These are phyloP conservation scores for Triplophysa tibetana DNA, from an alignment of 2,113 vertebrate species.

Conservation along the genomic window DNA sequence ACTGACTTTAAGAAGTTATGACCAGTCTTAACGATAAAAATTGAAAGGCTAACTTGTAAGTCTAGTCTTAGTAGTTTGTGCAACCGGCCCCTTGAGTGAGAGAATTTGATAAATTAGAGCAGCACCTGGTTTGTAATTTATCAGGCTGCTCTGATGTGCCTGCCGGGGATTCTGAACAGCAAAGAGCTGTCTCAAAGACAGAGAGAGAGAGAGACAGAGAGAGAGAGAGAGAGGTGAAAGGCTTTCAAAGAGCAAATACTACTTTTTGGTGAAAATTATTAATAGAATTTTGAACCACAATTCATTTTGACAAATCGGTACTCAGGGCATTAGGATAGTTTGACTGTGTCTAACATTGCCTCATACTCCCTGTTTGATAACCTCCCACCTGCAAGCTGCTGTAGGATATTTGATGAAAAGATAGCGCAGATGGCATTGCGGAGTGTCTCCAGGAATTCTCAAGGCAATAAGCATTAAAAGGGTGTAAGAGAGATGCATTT, in stretches of 20 bases:
- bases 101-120: constrained; percentile 82
- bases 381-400: constrained; percentile 71
- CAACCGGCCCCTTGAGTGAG: constrained; percentile 71
- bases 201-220: constrained; percentile 23
- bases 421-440: constrained; percentile 68
- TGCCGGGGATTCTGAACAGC: constrained; percentile 62
- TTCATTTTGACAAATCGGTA: constrained; percentile 81
- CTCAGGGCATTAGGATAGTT: constrained; percentile 71
- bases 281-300: constrained; percentile 75
- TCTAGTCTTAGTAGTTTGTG: too few relatives aligned
- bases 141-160: constrained; percentile 77
- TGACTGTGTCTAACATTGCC: constrained; percentile 72
- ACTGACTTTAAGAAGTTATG: too few relatives aligned
- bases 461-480: constrained; percentile 64
- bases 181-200: constrained; percentile 67
- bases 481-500: constrained; percentile 55
- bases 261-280: constrained; percentile 62
- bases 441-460: constrained; percentile 58
- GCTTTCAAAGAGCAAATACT: constrained; percentile 36
- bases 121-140: constrained; percentile 87
- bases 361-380: constrained; percentile 72
- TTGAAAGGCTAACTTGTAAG: too few relatives aligned
- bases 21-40: too few relatives aligned
- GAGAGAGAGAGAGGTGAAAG: neutral
- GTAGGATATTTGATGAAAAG: constrained; percentile 76